A percentile compares a stretch with the other conserved stretches of the same genome.
Conservation (phyloP, 1,140 invertebrate species). For the Macrobrachium rosenbergii region DNA sequence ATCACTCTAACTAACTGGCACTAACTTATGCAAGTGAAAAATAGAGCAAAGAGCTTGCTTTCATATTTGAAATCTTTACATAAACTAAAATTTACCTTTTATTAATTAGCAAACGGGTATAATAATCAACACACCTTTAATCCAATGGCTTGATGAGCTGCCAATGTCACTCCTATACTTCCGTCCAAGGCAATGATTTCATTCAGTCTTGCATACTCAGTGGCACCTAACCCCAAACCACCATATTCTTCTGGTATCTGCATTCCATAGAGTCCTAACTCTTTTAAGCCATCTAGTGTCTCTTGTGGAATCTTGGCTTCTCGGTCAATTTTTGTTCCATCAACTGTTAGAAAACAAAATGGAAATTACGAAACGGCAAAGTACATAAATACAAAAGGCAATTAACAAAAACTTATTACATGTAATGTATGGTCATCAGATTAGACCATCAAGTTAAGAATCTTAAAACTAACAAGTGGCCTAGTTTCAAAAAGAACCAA, state of each 20-base stretch:
- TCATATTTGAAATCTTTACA: neutral
- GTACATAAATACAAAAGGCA: neutral
- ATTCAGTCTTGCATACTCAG: slow-evolving; percentile 93
- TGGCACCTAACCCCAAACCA: slow-evolving; percentile 88
- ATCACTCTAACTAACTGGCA: no score
- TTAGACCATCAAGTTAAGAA: neutral
- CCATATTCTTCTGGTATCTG: slow-evolving; percentile 86
- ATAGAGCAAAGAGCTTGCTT: neutral
- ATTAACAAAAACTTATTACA: neutral
- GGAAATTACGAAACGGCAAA: neutral
- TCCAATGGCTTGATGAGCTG: slow-evolving; percentile 91
- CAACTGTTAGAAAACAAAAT: slow-evolving; percentile 68
- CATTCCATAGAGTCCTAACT: slow-evolving; percentile 91
- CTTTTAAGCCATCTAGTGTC: slow-evolving; percentile 84
- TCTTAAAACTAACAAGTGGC: neutral
- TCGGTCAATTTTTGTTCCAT: slow-evolving; percentile 74
- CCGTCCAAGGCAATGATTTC: slow-evolving; percentile 92
- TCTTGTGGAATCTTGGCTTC: slow-evolving; percentile 74
- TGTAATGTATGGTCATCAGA: neutral
- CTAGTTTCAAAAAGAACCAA: neutral
- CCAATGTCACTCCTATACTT: slow-evolving; percentile 86
- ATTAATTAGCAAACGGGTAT: neutral
- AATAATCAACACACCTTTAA: slow-evolving; percentile 78
- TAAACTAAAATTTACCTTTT: neutral
- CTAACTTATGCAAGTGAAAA: no score